A percentile compares a stretch with the other conserved stretches of the same genome.
Conservation (phyloP, 2,888 invertebrate genomes). For the Eupithecia pulchellata region DNA sequence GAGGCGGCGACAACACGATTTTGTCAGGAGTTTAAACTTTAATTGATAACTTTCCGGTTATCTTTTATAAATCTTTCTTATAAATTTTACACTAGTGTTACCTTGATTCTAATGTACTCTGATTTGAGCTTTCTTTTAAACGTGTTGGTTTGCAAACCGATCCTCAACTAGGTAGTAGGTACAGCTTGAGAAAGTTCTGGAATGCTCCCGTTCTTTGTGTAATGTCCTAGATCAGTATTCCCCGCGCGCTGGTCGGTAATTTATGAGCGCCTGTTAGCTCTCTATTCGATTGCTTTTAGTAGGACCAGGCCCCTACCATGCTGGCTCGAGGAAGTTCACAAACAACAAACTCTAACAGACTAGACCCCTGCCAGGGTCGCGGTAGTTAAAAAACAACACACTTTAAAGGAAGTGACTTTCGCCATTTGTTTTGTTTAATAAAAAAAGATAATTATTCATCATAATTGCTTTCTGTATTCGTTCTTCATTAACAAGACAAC, state of each 20-base stretch:
- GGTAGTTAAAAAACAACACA: not conserved
- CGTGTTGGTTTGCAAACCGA: not conserved
- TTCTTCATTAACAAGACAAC: no score
- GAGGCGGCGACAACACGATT: no score
- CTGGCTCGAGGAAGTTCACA: not conserved
- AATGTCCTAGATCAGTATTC: slow-evolving; percentile 36
- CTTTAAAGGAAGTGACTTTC: not conserved
- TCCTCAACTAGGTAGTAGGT: not conserved
- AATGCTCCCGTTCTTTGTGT: slow-evolving; percentile 14
- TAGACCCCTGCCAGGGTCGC: slow-evolving; percentile 7
- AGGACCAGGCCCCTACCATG: slow-evolving; percentile 11
- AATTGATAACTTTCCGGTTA: no score
- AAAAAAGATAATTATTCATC: not conserved
- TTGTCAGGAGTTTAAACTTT: no score
- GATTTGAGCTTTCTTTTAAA: not conserved
- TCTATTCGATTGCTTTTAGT: slow-evolving; percentile 36
- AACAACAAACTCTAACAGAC: not conserved
- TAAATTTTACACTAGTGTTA: no score
- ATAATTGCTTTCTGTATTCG: not conserved
- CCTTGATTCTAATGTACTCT: no score
- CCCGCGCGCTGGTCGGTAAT: slow-evolving; percentile 24
- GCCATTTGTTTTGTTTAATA: not conserved
- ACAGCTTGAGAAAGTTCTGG: not conserved
- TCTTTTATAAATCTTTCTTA: no score
- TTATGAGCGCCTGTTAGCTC: slow-evolving; percentile 34